Evolutionary conservation across 1,140 invertebrate genomes (phyloP).

Genomic region (Magallana angulata): DNA sequence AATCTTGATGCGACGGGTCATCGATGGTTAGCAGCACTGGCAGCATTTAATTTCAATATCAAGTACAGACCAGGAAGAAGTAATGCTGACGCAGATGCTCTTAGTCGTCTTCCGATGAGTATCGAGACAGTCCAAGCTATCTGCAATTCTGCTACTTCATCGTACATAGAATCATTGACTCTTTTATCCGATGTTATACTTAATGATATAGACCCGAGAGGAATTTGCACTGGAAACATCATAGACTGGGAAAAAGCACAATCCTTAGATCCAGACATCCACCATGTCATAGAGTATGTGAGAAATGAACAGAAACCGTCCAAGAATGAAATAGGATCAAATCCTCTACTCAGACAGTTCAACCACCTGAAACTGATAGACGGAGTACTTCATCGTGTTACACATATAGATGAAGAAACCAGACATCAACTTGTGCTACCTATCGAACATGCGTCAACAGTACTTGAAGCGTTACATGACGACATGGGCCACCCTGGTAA

Average conservation of each 20-base stretch:
- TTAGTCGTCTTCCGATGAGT: slow-evolving; percentile 32
- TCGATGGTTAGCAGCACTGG: slow-evolving; percentile 48
- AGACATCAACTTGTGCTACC: background rate
- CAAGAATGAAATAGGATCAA: background rate
- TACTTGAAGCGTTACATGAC: background rate
- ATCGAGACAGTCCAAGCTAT: slow-evolving; percentile 41
- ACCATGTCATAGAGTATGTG: slow-evolving; percentile 24
- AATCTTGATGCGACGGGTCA: slow-evolving; percentile 49
- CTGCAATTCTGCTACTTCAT: slow-evolving; percentile 13
- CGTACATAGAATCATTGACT: background rate
- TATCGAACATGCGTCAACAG: background rate
- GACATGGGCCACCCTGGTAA: background rate
- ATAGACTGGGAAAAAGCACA: slow-evolving; percentile 49
- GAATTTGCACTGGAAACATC: background rate
- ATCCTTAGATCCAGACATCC: slow-evolving; percentile 26
- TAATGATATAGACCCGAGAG: slow-evolving; percentile 12
- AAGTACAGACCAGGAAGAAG: slow-evolving; percentile 48
- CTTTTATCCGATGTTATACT: slow-evolving; percentile 22
- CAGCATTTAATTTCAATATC: slow-evolving; percentile 47
- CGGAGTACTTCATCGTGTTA: slow-evolving; percentile 50
- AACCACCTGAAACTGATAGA: slow-evolving; percentile 43
- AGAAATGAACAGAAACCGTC: background rate
- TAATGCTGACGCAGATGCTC: slow-evolving; percentile 47
- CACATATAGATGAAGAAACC: background rate
- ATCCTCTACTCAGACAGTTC: slow-evolving; percentile 39